Evolutionary conservation across 2,797 vertebrate species (phyloP).

Genomic region (Pogonophryne albipinna): DNA sequence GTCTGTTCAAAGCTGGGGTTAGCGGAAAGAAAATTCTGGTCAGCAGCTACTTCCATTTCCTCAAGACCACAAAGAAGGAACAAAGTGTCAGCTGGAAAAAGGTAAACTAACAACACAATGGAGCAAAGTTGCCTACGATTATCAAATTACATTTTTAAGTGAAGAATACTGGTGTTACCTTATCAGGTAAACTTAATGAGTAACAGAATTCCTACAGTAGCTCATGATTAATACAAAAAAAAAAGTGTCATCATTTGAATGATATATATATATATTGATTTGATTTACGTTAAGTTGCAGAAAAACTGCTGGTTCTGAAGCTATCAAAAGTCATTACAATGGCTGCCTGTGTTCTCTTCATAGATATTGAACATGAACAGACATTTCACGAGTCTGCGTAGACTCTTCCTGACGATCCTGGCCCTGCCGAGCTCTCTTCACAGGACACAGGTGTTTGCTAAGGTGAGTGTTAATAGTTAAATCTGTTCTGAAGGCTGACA

Average conservation of each 20-base stretch:
- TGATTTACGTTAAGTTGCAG: not conserved
- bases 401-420: constrained; percentile 75
- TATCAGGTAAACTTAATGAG: not conserved
- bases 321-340: not conserved
- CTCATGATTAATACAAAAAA: not conserved
- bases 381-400: constrained; percentile 45
- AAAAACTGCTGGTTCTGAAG: not conserved
- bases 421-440: constrained; percentile 72
- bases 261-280: too few species aligned
- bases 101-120: constrained; percentile 32
- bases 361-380: constrained; percentile 50
- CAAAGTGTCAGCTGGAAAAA: constrained; percentile 28
- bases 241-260: not conserved
- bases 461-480: constrained; percentile 67
- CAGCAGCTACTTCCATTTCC: constrained; percentile 50
- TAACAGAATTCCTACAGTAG: not conserved
- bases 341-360: not conserved
- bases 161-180: not conserved
- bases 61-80: not conserved
- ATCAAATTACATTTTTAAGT: not conserved
- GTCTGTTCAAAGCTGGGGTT: constrained; percentile 35
- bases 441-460: constrained; percentile 65
- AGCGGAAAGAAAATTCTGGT: constrained; percentile 41
- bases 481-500: not conserved
- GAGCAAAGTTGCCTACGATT: not conserved